Evolutionary conservation across 2,797 vertebrate species (phyloP), one percentile per base, ranked within the genome.

Genomic region (Anguilla marmorata): DNA sequence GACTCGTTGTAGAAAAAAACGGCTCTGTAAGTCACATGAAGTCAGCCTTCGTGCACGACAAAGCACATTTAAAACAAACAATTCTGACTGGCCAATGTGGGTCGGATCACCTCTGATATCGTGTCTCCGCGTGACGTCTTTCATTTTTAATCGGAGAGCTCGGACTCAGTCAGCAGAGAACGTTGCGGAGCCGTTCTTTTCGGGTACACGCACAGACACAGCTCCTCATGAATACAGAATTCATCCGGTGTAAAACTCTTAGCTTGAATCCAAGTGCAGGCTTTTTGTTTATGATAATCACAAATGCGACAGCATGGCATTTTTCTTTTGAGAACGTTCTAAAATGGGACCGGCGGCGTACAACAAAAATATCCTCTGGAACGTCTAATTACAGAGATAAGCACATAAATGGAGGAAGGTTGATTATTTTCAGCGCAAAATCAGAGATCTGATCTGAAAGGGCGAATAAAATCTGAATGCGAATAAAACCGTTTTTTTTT

Each of bases 371-470:
- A 82, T 82, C 79, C 79, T 82, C 19, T 50, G 79, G 41, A 82
- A 82, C 45, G 33, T 50, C 41, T 82, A 82, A 82, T 82, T 82
- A 82, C 79, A 82, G 19, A 82, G 79, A 82, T 82, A 82, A 82
- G 24, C 41, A 24, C 79, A n/a, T n/a, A 24, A 82, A 82, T 16
- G 30, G 79, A 50, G 45, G 45, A 82, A 50, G 79, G 19, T 50
- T 82, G 79, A 82, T 82, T 82, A 50, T 82, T 82, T 24, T 50
- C 41, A n/a, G 41, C 7, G 27, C 16, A 45, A 24, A 33, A 41
- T 82, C 79, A 9, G 41, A 82, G 79, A 82, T 24, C 21, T 82
- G 45, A 82, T 82, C 79, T 50, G 79, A 50, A 21, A 82, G 79
- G 79, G 45, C 37, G 79, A 24, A 66, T 66, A 27, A 27, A 9